Percentiles rank a stretch among this genome's conserved stretches.
Conservation (phyloP, 2,888 invertebrate genomes). For the Neuroscelio doddi region DNA sequence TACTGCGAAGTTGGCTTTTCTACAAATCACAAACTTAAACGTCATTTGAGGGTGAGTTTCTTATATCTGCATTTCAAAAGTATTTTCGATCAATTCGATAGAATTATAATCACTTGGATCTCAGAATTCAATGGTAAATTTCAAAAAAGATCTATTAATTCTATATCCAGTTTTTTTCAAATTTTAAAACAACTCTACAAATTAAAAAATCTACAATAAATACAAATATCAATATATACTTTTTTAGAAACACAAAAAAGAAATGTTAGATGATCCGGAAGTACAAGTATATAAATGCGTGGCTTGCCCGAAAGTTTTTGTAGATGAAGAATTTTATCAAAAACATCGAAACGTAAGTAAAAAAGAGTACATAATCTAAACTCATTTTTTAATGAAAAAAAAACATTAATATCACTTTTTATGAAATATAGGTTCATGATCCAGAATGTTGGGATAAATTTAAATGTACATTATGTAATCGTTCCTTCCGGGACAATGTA, state of each 20-base stretch:
- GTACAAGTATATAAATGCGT: slow-evolving; percentile 51
- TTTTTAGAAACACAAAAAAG: slow-evolving; percentile 53
- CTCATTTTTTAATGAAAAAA: too few relatives aligned
- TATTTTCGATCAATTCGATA: background rate
- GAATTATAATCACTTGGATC: background rate
- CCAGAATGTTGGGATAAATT: slow-evolving; percentile 52
- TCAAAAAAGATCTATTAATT: slow-evolving; percentile 35
- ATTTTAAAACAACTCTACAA: slow-evolving; percentile 26
- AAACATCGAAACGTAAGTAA: slow-evolving; percentile 56
- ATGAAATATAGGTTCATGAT: slow-evolving; percentile 48
- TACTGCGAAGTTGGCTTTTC: slow-evolving; percentile 49
- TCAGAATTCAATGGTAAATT: slow-evolving; percentile 16
- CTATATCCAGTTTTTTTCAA: slow-evolving; percentile 33
- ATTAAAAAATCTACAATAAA: slow-evolving; percentile 22
- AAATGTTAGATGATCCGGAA: slow-evolving; percentile 53
- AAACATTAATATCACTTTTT: background rate
- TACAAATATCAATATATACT: too few relatives aligned
- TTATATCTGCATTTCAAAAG: background rate
- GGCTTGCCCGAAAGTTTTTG: slow-evolving; percentile 56
- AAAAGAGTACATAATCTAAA: too few relatives aligned
- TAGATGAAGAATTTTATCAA: slow-evolving; percentile 55
- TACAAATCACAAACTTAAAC: slow-evolving; percentile 48
- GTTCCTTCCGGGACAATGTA: slow-evolving; percentile 53
- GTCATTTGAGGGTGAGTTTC: slow-evolving; percentile 49
- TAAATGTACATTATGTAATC: slow-evolving; percentile 49